Conservation (phyloP, 2,113 vertebrate species). For the Malaclemys terrapin region DNA sequence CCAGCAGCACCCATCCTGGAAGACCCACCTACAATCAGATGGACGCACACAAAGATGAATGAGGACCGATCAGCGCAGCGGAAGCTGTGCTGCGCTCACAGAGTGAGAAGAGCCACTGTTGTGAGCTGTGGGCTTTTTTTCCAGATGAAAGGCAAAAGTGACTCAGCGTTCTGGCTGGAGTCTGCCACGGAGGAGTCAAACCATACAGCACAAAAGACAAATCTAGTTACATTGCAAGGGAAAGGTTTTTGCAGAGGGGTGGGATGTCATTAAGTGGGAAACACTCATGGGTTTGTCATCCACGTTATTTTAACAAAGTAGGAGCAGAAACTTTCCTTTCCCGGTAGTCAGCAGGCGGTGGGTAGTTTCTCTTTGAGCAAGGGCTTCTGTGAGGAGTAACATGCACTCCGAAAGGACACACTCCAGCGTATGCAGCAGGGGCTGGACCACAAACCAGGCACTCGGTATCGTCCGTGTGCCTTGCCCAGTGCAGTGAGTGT, state of each 20-base stretch:
- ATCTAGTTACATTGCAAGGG: not conserved
- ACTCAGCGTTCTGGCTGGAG: not conserved
- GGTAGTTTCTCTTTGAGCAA: not conserved
- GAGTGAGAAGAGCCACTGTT: rapidly evolving
- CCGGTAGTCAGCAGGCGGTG: not conserved
- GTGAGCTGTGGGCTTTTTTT: not conserved
- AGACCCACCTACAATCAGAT: not conserved
- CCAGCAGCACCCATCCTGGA: rapidly evolving
- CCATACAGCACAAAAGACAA: not conserved
- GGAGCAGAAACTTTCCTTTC: not conserved
- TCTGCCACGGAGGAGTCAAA: not conserved
- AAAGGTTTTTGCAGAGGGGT: not conserved
- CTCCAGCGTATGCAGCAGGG: rapidly evolving
- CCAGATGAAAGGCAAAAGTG: not conserved
- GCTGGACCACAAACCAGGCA: not conserved
- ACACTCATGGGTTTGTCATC: not conserved
- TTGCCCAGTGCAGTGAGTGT: not conserved
- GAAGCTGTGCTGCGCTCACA: not conserved
- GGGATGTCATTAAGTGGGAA: not conserved
- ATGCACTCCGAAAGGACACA: not conserved
- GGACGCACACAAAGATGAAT: not conserved
- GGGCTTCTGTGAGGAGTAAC: not conserved
- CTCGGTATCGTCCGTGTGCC: not conserved
- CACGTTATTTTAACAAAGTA: not conserved
- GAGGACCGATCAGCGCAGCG: not conserved